phyloP scores from a whole-genome alignment of 2,888 invertebrate genomes.

The Hetaerina titia region DNA sequence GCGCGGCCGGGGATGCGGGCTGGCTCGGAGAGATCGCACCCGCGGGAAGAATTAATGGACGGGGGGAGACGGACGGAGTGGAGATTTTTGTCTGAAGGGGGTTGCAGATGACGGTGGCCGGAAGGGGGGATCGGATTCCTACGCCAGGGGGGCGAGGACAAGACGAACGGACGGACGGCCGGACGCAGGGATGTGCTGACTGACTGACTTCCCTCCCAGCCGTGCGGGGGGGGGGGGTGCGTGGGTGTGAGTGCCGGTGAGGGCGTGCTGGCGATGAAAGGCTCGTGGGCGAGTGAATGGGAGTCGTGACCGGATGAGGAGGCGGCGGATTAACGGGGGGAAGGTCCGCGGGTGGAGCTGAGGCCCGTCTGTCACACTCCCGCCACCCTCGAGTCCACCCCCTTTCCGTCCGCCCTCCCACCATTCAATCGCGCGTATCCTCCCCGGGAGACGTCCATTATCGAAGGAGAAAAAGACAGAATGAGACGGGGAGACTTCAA shows the following conservation, averaged over 20 bases:
- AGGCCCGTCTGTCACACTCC: no score
- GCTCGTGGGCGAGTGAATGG: neutral
- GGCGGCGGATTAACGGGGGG: neutral
- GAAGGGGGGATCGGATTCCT: neutral
- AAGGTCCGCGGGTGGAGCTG: neutral
- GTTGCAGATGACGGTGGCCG: neutral
- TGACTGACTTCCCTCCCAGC: neutral
- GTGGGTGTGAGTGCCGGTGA: no score
- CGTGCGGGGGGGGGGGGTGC: neutral
- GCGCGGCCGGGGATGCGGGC: no score
- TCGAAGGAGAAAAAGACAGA: neutral
- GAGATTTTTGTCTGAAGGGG: no score
- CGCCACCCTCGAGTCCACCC: no score
- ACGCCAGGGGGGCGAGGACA: neutral
- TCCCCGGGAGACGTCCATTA: neutral
- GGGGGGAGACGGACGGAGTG: no score
- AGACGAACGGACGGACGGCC: neutral
- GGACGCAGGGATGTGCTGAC: neutral
- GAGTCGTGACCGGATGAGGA: conserved; percentile 2
- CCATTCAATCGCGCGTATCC: neutral
- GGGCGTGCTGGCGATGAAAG: neutral
- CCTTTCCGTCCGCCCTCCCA: neutral
- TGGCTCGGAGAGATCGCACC: no score
- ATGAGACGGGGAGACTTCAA: neutral
- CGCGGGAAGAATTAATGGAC: no score